These are phyloP conservation scores for Caenorhabditis afra DNA, from an alignment of 2,888 invertebrate species.

Conservation along the genomic window DNA sequence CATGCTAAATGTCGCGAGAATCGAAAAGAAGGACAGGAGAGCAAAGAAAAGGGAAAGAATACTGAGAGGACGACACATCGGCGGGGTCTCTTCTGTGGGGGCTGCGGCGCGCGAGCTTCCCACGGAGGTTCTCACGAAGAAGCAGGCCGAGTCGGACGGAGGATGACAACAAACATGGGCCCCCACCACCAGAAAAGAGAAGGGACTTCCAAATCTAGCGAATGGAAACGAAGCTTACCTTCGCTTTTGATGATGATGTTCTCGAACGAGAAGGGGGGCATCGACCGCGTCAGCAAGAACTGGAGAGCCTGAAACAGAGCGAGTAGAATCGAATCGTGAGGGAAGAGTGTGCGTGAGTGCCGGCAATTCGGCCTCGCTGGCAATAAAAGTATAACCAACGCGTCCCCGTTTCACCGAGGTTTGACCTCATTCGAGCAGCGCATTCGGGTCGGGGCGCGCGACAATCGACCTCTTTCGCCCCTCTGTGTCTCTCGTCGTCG, in stretches of 20 bases:
- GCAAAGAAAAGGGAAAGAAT: background rate
- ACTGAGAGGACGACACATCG: constrained; percentile 31
- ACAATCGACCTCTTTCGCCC: constrained; percentile 51
- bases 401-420: constrained; percentile 29
- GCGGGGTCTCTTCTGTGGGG: constrained; percentile 1
- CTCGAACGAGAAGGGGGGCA: constrained; percentile 43
- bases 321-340: constrained; percentile 1
- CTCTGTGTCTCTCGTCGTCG: too few species aligned
- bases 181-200: background rate
- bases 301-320: constrained; percentile 44
- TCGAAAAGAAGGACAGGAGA: constrained; percentile 10
- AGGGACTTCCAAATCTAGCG: background rate
- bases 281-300: constrained; percentile 43
- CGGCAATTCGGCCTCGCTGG: constrained; percentile 31
- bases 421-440: constrained; percentile 54
- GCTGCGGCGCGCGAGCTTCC: constrained; percentile 22
- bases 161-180: constrained; percentile 52
- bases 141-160: constrained; percentile 37
- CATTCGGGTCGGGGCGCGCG: constrained; percentile 38
- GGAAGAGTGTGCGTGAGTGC: background rate
- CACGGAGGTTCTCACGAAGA: constrained; percentile 47
- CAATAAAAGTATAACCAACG: constrained; percentile 51
- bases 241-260: constrained; percentile 44
- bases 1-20: constrained; percentile 36
- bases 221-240: constrained; percentile 25